Evolutionary conservation across 2,797 vertebrate species (phyloP), one percentile per base, ranked within the genome.

Genomic region (Sardinella longiceps): DNA sequence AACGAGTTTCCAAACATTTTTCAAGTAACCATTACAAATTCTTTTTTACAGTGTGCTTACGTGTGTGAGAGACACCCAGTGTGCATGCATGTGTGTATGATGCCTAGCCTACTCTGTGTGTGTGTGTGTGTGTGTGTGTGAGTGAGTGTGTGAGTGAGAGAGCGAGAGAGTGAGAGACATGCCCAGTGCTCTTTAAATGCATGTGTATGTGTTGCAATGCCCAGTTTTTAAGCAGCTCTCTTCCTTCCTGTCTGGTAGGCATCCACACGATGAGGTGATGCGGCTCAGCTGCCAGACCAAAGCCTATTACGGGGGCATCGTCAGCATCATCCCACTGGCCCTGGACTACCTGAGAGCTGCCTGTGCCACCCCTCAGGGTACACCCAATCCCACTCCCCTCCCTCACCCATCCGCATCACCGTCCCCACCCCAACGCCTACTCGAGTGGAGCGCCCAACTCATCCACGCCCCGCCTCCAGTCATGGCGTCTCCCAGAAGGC

Each of bases 301-400:
- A 85, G 93, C 95, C 82, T 94, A 91, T 83, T 97, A 96, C 0
- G 94, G 95, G 0, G 96, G 96, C 0, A 92, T 96, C 81, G 94
- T 96, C 86, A 97, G 96, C 90, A 89, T 97, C 81, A 90, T 96
- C 81, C 96, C 96, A n/a, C 5, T 96, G 10, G 66, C 93, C 0
- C 81, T 96, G 0, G 96, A 96, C 84, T 81, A 84, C 4, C 86
- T 96, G 84, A 92, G 93, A 15, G 93, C 92, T 88, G 43, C 70
- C 63, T 45, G 58, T 48, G 33, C 37, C n/a, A 11, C 23, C 7
- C 39, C 23, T 4, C 46, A 74, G 30, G 14, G 15, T 3, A 6
- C 66, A 0, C 66, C 66, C 30, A 1, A 14, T 4, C 66, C 12
- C 11, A 37, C 66, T 5, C 12, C 20, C 37, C 66, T 5, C 12